phyloP scores from a whole-genome alignment of 2,797 vertebrate species.

The Malurus splendens region DNA sequence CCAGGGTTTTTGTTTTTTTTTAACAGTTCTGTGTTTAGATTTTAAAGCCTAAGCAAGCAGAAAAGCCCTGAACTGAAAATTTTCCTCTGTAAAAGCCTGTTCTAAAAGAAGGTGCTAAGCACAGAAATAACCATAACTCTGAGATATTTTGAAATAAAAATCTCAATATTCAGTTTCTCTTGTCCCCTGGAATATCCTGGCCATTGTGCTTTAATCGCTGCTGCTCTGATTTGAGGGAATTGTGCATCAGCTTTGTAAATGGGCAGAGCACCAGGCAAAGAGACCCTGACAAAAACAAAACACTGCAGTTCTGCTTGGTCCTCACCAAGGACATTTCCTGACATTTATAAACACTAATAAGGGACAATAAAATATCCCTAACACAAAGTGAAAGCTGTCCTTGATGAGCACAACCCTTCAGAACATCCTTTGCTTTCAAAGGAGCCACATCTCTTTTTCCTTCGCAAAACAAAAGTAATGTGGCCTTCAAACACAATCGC shows the following conservation, averaged over 20 bases:
- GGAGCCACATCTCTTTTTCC: neutral
- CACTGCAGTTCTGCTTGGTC: neutral
- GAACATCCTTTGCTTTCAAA: conserved; percentile 46
- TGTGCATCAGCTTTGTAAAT: neutral
- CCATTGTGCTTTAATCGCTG: neutral
- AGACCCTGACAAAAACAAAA: neutral
- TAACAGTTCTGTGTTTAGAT: neutral
- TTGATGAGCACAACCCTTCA: conserved; percentile 47
- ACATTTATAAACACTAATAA: conserved; percentile 35
- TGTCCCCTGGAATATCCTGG: neutral
- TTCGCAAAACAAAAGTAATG: conserved; percentile 36
- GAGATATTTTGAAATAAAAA: neutral
- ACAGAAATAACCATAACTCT: neutral
- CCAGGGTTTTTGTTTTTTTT: neutral
- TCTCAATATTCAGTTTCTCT: neutral
- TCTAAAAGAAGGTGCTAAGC: neutral
- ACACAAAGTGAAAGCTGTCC: conserved; percentile 48
- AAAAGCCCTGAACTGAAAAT: neutral
- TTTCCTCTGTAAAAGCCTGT: neutral
- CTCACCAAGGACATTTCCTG: conserved; percentile 54
- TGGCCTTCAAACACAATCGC: conserved; percentile 36
- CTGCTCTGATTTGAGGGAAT: neutral
- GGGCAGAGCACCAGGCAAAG: neutral
- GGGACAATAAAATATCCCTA: conserved; percentile 22
- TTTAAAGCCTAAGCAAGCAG: neutral